These are phyloP conservation scores for Pantherophis alleghaniensis DNA, from an alignment of 2,797 vertebrate genomes.

Conservation along the genomic window DNA sequence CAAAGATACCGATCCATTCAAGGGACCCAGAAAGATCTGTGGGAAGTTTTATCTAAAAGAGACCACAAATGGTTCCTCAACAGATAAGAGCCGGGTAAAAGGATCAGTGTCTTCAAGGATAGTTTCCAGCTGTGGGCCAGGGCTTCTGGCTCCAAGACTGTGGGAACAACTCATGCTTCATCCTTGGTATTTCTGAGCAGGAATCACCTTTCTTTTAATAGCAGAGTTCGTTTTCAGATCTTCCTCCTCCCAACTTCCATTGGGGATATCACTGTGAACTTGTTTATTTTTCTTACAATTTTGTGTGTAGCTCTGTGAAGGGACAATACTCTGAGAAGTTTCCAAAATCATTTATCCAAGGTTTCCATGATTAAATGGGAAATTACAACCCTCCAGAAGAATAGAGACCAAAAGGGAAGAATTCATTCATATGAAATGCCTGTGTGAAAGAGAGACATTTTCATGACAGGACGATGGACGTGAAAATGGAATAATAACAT, in stretches of 20 bases:
- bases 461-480: background rate
- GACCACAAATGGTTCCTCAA: background rate
- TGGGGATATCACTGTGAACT: background rate
- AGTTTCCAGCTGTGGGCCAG: background rate
- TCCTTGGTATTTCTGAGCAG: background rate
- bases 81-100: background rate
- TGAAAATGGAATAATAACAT: background rate
- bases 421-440: too few species aligned
- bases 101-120: background rate
- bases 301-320: background rate
- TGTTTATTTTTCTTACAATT: background rate
- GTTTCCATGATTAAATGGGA: background rate
- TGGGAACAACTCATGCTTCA: background rate
- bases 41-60: background rate
- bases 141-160: background rate
- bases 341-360: background rate
- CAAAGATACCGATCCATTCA: background rate
- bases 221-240: constrained; percentile 19
- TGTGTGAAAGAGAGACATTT: background rate
- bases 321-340: background rate
- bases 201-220: background rate
- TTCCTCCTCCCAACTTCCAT: background rate
- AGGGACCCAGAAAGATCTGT: background rate
- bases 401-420: background rate
- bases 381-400: background rate